phyloP scores from a whole-genome alignment of 2,113 vertebrate species.

The Tinamus guttatus region DNA sequence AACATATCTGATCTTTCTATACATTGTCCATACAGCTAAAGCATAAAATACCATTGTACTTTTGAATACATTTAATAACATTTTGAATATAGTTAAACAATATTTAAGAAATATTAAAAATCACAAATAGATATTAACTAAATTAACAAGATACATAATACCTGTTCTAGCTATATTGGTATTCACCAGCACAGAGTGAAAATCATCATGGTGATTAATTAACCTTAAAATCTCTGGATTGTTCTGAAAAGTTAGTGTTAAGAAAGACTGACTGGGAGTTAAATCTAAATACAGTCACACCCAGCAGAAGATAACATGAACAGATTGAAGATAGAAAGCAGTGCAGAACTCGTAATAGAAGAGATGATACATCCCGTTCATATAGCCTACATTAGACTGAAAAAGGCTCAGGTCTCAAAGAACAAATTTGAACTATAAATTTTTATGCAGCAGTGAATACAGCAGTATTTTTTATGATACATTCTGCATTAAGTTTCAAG shows the following conservation, averaged over 20 bases:
- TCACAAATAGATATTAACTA: background rate
- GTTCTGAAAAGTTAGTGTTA: background rate
- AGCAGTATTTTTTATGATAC: background rate
- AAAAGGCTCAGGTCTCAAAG: background rate
- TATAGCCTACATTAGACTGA: background rate
- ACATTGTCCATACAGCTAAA: background rate
- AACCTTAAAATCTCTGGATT: background rate
- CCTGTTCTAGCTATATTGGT: background rate
- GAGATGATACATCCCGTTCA: background rate
- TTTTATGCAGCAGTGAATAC: background rate
- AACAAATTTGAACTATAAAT: conserved; percentile 40
- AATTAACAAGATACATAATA: background rate
- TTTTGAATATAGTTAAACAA: no score
- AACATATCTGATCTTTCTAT: background rate
- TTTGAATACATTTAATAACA: background rate
- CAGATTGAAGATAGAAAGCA: conserved; percentile 11
- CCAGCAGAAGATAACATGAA: background rate
- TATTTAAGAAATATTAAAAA: background rate
- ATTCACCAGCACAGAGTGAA: background rate
- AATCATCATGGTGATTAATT: background rate
- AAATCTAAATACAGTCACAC: background rate
- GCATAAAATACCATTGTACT: background rate
- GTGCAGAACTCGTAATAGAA: background rate
- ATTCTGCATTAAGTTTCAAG: background rate
- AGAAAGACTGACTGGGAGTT: background rate